Evolutionary conservation across 37 sponge, comb jelly and placozoan genomes (phyloP), one percentile per base, ranked within the genome.

Genomic region (Spongia lamella): DNA sequence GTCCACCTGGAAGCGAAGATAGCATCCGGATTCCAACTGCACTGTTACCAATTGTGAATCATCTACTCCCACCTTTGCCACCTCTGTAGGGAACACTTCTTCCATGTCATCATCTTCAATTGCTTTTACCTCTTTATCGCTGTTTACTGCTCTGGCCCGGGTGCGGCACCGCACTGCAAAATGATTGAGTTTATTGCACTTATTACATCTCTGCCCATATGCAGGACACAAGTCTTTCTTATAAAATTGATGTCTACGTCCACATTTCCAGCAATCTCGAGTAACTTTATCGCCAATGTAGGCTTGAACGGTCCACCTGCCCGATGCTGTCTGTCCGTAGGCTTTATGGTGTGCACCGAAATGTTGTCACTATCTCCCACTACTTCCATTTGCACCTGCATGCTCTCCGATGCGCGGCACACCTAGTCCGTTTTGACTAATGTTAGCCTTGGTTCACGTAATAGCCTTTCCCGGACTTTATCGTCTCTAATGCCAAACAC

Each of bases 11-110:
- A 82, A 82, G 3, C 68, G 57, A 20, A 74, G 1, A 68, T 60
- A 74, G 61, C 56, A 72, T 7, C 69, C 61, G 38, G 56, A 51
- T 30, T 82, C 75, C 36, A 73, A 66, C 35, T 65, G 38, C 34
- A 73, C 50, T 0, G 83, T 83, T 4, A 83, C 62, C 0, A 75
- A 24, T 62, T 83, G 75, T 6, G 83, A 75, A 61, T 83, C 83
- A 31, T 83, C 76, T 13, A 61, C 16, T 20, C 5, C 31, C 3
- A 22, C 4, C 22, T 4, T 26, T 59, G 52, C 0, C 6, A 39
- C 38, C 0, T 38, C 16, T 2, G 68, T 32, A 17, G 56, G 69
- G 25, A 37, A 68, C 0, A 68, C 35, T 38, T 76, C 76, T 17
- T 82, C 75, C 1, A 14, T 61, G 71, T 31, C 31, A 25, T 72